Evolutionary conservation across 2,797 vertebrate species (phyloP), one percentile per base, ranked within the genome.

Genomic region (Oreochromis mossambicus): DNA sequence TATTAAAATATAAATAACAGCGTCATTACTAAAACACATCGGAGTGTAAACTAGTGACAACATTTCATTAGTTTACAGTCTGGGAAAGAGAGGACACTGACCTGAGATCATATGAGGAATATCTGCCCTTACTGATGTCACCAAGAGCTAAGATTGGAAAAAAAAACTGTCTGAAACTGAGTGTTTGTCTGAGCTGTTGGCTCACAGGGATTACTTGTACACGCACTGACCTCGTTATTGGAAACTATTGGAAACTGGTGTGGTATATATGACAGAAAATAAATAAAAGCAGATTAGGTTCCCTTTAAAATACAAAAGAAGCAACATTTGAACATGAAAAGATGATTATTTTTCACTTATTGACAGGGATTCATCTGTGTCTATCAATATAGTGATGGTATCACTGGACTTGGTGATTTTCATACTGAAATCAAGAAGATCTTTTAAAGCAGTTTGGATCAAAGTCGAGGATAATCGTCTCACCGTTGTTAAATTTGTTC

Each of bases 401-500:
- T 73, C 43, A 48, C 43, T 17, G 24, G 66, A 2, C 21, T 58
- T 15, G 5, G 32, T 26, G 12, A 54, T 41, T 38, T 54, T 52
- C 50, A 77, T 8, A 24, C 6, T 26, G n/a, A 54, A 7, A 55
- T 26, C 41, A 63, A 24, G 8, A 79, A 48, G 10, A 9, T 29
- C 32, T 68, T 26, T 43, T 32, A 24, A 75, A 43, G 21, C 55
- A 41, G 26, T n/a, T 19, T 7, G n/a, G 38, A 21, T 75, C 26
- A n/a, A 36, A 43, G 3, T 24, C 75, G 3, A 51, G 3, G 26
- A 63, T 1, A 3, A 8, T 36, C 0, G 4, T 79, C 97, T 97
- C 96, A 99, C 98, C 95, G 95, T 96, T 77, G 95, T 89, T 84
- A 97, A 88, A 85, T 94, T 94, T 7, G 92, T 86, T 86, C 95